Conservation (phyloP, 2,888 invertebrate species). For the Apamea crenata region DNA sequence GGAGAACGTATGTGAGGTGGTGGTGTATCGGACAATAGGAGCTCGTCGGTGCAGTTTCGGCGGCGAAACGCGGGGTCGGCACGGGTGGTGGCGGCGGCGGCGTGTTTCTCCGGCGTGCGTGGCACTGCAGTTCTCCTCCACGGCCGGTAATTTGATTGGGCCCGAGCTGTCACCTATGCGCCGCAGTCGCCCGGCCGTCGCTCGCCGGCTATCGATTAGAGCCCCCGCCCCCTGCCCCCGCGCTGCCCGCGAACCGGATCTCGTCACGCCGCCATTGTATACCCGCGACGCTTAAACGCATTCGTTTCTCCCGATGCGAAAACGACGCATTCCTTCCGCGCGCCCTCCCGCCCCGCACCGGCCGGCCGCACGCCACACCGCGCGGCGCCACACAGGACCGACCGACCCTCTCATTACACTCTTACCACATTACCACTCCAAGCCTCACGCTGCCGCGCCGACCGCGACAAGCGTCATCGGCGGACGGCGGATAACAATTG, state of each 20-base stretch:
- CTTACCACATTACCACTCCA: conserved; percentile 78
- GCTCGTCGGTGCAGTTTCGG: conserved; percentile 75
- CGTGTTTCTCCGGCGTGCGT: conserved; percentile 82
- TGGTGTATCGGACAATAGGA: conserved; percentile 77
- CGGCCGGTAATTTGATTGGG: conserved; percentile 90
- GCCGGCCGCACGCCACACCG: conserved; percentile 77
- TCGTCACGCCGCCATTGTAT: conserved; percentile 91
- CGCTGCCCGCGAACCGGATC: conserved; percentile 90
- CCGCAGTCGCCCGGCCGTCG: conserved; percentile 90
- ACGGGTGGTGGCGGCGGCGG: conserved; percentile 73
- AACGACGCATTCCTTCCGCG: conserved; percentile 91
- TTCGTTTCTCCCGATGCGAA: conserved; percentile 91
- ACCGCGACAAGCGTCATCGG: conserved; percentile 65
- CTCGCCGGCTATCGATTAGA: conserved; percentile 90
- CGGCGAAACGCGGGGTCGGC: conserved; percentile 72
- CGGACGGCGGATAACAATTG: conserved; percentile 58
- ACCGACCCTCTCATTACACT: conserved; percentile 87
- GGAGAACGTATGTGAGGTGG: conserved; percentile 71
- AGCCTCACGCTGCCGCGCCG: conserved; percentile 61
- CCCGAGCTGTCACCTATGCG: conserved; percentile 90
- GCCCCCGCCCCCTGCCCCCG: conserved; percentile 85
- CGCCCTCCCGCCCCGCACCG: conserved; percentile 83
- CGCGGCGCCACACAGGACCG: conserved; percentile 80
- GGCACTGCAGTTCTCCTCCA: conserved; percentile 86
- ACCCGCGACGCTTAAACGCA: conserved; percentile 91